Percentiles rank a stretch among this genome's conserved stretches.
Evolutionary conservation across 2,113 vertebrate species (phyloP).

Genomic region (Bombycilla garrulus): DNA sequence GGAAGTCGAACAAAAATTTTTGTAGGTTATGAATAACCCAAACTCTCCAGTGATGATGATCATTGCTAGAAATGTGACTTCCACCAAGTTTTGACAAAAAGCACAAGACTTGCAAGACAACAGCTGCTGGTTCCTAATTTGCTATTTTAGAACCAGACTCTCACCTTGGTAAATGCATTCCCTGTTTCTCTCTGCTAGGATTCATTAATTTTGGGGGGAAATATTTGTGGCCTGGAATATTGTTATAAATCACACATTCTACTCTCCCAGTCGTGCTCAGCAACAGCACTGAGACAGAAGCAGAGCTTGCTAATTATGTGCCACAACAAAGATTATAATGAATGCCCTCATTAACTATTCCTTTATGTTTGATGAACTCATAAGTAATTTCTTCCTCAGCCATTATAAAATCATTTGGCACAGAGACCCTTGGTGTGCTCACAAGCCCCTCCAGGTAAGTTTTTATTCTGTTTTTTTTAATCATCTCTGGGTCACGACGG

Average conservation of each 20-base stretch:
- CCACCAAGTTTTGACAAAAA: neutral
- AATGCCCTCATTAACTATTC: constrained; percentile 36
- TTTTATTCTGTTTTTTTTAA: constrained; percentile 50
- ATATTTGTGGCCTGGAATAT: neutral
- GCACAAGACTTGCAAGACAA: neutral
- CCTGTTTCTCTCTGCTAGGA: neutral
- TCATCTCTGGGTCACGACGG: neutral
- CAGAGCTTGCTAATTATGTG: constrained; percentile 38
- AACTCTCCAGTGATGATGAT: neutral
- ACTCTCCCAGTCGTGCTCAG: neutral
- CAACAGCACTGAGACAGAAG: neutral
- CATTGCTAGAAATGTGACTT: neutral
- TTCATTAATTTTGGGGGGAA: neutral
- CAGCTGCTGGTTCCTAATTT: neutral
- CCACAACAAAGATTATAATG: constrained; percentile 42
- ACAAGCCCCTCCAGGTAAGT: constrained; percentile 5
- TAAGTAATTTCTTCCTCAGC: constrained; percentile 59
- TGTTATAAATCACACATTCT: neutral
- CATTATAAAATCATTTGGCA: constrained; percentile 56
- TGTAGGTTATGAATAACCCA: neutral
- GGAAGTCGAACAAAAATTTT: neutral
- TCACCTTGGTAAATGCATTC: neutral
- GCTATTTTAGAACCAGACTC: neutral
- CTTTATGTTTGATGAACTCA: constrained; percentile 53
- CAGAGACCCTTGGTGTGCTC: neutral